Conservation (phyloP, 2,888 invertebrate species). For the Laspeyria flexula region DNA sequence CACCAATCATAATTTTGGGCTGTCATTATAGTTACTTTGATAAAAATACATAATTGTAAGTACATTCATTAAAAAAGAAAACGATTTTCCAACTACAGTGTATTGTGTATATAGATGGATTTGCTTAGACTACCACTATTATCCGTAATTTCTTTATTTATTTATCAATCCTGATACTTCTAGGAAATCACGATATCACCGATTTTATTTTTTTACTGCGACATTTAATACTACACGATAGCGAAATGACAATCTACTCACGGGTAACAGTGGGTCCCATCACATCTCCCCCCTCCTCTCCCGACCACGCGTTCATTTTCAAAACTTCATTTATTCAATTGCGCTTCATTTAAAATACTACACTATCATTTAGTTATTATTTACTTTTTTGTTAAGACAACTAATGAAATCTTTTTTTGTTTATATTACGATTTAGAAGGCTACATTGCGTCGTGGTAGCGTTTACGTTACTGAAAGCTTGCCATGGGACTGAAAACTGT, state of each 20-base stretch:
- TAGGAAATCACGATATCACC: too few species aligned
- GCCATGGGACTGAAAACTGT: slow-evolving; percentile 58
- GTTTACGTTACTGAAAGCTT: slow-evolving; percentile 71
- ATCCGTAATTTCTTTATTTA: too few species aligned
- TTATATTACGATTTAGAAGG: slow-evolving; percentile 4
- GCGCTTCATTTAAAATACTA: not conserved
- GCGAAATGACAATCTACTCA: slow-evolving; percentile 50
- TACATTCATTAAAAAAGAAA: too few species aligned
- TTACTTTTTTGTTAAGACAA: not conserved
- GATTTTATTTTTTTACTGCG: too few species aligned
- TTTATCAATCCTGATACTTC: too few species aligned
- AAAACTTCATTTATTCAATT: slow-evolving; percentile 9
- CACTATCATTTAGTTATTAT: not conserved
- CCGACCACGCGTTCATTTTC: slow-evolving; percentile 75
- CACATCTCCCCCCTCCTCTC: slow-evolving; percentile 59
- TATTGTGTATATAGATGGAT: too few species aligned
- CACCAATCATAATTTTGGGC: too few species aligned
- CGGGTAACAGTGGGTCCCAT: slow-evolving; percentile 77
- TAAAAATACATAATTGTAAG: too few species aligned
- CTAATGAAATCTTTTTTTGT: not conserved
- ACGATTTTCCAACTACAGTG: too few species aligned
- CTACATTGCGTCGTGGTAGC: slow-evolving; percentile 54
- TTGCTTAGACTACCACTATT: too few species aligned
- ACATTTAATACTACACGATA: not conserved
- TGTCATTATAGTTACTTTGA: too few species aligned